Base-by-base conservation (phyloP, 2,888 invertebrate species). In the Lysandra bellargus region DNA sequence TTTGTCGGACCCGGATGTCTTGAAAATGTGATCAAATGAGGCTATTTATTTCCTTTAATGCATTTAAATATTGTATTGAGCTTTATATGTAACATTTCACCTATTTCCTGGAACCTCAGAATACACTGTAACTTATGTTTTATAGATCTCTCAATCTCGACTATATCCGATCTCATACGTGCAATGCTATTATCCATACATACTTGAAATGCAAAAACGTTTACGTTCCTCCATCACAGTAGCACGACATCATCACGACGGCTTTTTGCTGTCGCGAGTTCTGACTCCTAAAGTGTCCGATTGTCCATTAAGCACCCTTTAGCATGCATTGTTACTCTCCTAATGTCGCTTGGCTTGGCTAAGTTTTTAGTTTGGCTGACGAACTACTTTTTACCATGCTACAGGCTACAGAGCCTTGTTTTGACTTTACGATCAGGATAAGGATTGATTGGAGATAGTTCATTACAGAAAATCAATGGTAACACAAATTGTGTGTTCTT, bases 261-360 rank as follows among this genome's bases (percentile, higher is more conserved):
- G 30, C 53, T 76, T 53, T 30, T 75, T 57, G 57, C 30, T 33
- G 76, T 30, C 53, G 33, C 49, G 49, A 49, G 49, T 49, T 49
- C 49, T 17, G 14, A 57, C 57, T 53, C 14, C 33, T 33, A 53
- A 76, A 33, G 53, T 76, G 76, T 33, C 17, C 0, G 33, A 57
- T 30, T 33, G 57, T 76, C 33, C 53, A 76, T 57, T 76, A 57
- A 57, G 57, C 53, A n/a, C 37, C n/a, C 57, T 57, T 76, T 6
- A 76, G 49, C 75, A 33, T 76, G 17, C 76, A 76, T 76, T 76
- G 76, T 76, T 76, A 33, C 6, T 53, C 33, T 44, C 17, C n/a
- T 9, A 74, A 44, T 44, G 9, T 74, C 1, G 64, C 30, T 30
- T 30, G 12, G 33, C 14, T 37, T 2, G 14, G 4, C 23, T 23